These are phyloP conservation scores for Anthophora plumipes DNA, from an alignment of 2,888 invertebrate genomes.

Conservation along the genomic window DNA sequence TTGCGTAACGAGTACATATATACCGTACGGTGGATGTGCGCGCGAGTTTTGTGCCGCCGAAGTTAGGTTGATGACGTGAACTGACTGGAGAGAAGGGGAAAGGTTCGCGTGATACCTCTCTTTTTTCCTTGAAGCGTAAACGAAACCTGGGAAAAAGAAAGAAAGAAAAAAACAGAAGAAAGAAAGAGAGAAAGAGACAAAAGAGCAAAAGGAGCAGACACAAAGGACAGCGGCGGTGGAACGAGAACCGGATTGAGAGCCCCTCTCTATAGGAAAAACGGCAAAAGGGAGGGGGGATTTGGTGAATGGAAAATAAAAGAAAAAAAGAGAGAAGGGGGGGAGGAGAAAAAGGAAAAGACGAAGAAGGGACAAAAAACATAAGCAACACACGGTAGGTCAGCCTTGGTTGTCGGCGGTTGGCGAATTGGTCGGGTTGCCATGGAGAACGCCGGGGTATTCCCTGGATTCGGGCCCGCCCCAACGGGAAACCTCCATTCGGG, in stretches of 20 bases:
- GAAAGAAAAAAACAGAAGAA: slow-evolving; percentile 36
- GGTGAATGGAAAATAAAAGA: slow-evolving; percentile 9
- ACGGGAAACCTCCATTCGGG: slow-evolving; percentile 83
- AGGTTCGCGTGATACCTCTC: neutral
- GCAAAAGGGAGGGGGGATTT: neutral
- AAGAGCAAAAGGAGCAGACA: slow-evolving; percentile 39
- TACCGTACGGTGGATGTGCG: too few relatives aligned
- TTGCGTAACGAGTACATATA: too few relatives aligned
- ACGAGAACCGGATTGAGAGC: slow-evolving; percentile 27
- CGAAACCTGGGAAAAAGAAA: slow-evolving; percentile 46
- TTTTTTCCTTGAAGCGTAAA: slow-evolving; percentile 35
- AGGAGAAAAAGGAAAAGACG: slow-evolving; percentile 33
- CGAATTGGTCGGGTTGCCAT: slow-evolving; percentile 84
- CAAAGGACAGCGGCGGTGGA: slow-evolving; percentile 54
- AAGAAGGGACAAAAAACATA: slow-evolving; percentile 63
- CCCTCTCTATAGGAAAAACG: neutral
- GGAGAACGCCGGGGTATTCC: slow-evolving; percentile 80
- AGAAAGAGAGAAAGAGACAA: too few relatives aligned
- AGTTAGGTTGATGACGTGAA: slow-evolving; percentile 9
- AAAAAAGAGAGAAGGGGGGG: neutral
- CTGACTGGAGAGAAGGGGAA: neutral
- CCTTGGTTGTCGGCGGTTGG: slow-evolving; percentile 81
- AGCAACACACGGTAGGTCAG: slow-evolving; percentile 75
- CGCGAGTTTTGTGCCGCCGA: neutral
- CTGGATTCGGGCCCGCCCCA: slow-evolving; percentile 77